Evolutionary conservation across 2,113 vertebrate species (phyloP).

Genomic region (Xiphophorus maculatus): DNA sequence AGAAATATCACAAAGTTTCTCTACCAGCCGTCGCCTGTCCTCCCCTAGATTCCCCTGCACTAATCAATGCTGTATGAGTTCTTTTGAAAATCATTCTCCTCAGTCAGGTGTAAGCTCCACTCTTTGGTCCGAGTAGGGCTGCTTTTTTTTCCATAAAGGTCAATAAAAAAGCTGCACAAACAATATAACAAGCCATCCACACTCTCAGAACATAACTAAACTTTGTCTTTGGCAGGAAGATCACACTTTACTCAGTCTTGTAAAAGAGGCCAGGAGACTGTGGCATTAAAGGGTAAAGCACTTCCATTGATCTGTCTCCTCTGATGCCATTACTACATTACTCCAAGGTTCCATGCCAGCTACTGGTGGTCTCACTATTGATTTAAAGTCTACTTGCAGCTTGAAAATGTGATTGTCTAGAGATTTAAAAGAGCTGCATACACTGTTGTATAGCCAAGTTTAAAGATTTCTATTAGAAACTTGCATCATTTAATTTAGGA

Average conservation of each 20-base stretch:
- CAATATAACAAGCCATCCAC: background rate
- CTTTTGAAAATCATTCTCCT: too few relatives aligned
- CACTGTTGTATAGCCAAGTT: background rate
- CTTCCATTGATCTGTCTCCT: constrained; percentile 12
- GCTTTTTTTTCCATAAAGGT: background rate
- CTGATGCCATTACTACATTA: constrained; percentile 13
- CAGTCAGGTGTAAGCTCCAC: background rate
- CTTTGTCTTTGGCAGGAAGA: background rate
- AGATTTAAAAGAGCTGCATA: background rate
- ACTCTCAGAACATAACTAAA: background rate
- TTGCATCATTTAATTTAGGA: background rate
- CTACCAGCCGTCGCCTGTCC: too few relatives aligned
- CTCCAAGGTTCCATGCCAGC: constrained; percentile 11
- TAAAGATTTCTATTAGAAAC: background rate
- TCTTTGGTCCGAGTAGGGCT: background rate
- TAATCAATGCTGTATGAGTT: too few relatives aligned
- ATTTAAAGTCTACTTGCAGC: background rate
- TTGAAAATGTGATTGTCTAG: background rate
- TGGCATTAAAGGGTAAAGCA: constrained; percentile 12
- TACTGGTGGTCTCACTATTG: constrained; percentile 6
- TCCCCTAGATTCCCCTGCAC: too few relatives aligned
- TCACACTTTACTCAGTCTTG: constrained; percentile 2
- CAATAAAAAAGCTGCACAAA: background rate
- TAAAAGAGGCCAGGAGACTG: constrained; percentile 1
- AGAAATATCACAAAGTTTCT: too few relatives aligned